Conservation (phyloP, 2,888 invertebrate species). For the Mactromeris polynyma region DNA sequence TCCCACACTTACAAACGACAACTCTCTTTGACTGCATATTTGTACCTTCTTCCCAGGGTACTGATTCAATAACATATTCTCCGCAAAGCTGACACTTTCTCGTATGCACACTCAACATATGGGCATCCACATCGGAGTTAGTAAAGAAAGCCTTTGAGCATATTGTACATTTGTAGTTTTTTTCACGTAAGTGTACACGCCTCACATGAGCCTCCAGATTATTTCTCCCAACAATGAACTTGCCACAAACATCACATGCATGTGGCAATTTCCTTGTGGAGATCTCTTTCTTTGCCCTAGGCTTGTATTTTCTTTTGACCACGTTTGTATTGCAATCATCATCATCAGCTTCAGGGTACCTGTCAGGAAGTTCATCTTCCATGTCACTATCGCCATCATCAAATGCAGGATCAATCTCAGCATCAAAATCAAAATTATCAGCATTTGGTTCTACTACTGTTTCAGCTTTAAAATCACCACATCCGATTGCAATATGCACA, state of each 20-base stretch:
- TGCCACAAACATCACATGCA: slow-evolving; percentile 37
- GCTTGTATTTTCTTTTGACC: neutral
- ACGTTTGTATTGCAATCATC: neutral
- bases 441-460: neutral
- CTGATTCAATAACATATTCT: slow-evolving; percentile 19
- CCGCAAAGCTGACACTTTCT: slow-evolving; percentile 12
- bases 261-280: slow-evolving; percentile 11
- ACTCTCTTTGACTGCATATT: neutral
- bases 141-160: slow-evolving; percentile 15
- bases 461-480: neutral
- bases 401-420: neutral
- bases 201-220: slow-evolving; percentile 28
- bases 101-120: slow-evolving; percentile 21
- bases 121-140: neutral
- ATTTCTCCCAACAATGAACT: slow-evolving; percentile 9
- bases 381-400: slow-evolving; percentile 5
- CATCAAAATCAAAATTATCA: neutral
- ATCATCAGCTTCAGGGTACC: neutral
- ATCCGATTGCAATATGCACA: neutral
- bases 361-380: neutral
- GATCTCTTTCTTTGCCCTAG: neutral
- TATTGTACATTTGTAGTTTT: neutral
- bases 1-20: slow-evolving; percentile 29
- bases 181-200: slow-evolving; percentile 21
- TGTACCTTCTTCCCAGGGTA: slow-evolving; percentile 13